These are phyloP conservation scores for Lichenostomus cassidix DNA, from an alignment of 2,113 vertebrate genomes.

Conservation along the genomic window DNA sequence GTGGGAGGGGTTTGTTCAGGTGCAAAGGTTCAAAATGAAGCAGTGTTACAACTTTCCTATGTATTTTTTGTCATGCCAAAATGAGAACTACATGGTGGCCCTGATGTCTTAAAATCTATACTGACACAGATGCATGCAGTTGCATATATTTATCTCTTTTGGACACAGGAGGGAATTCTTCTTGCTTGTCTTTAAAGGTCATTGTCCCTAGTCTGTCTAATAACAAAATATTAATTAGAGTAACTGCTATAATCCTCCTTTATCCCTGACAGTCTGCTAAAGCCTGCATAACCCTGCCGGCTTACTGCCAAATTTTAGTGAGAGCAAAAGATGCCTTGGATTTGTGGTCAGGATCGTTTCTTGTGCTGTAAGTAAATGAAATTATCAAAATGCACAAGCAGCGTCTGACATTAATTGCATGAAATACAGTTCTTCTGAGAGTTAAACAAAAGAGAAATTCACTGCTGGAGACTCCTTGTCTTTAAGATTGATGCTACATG, in stretches of 20 bases:
- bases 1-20: neutral
- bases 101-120: neutral
- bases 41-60: rapidly evolving
- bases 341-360: constrained; percentile 6
- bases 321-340: neutral
- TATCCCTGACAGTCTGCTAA: neutral
- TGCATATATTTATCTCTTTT: neutral
- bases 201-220: neutral
- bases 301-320: neutral
- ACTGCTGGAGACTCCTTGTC: constrained; percentile 17
- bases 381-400: constrained; percentile 53
- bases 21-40: neutral
- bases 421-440: constrained; percentile 49
- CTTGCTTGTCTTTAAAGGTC: neutral
- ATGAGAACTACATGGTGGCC: neutral
- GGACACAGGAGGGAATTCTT: neutral
- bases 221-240: constrained; percentile 36
- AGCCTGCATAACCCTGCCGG: neutral
- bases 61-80: neutral
- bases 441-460: constrained; percentile 11
- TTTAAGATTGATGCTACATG: neutral
- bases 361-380: constrained; percentile 40
- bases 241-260: constrained; percentile 6
- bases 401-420: constrained; percentile 31
- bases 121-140: neutral